Conservation (phyloP, 2,888 invertebrate species). For the Nebria salina region DNA sequence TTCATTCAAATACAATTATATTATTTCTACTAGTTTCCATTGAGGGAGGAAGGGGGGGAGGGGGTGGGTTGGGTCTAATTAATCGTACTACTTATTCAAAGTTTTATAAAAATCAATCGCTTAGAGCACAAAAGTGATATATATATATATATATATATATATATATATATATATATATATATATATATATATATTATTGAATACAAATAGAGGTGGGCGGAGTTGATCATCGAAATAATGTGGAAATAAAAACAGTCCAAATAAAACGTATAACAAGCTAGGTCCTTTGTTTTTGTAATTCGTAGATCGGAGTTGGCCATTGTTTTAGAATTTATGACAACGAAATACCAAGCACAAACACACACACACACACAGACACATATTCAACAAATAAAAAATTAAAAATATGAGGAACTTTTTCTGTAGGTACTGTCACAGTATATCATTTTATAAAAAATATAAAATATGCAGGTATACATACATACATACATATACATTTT, state of each 20-base stretch:
- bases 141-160: conserved; percentile 51
- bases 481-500: conserved; percentile 23
- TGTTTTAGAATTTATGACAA: conserved; percentile 60
- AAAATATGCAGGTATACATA: conserved; percentile 41
- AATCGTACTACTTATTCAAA: too few relatives aligned
- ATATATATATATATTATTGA: neutral
- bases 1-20: neutral
- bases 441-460: conserved; percentile 46
- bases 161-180: neutral
- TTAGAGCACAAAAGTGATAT: conserved; percentile 21
- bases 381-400: conserved; percentile 22
- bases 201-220: too few relatives aligned
- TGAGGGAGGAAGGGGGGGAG: neutral
- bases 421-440: conserved; percentile 38
- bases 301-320: conserved; percentile 58
- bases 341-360: conserved; percentile 11
- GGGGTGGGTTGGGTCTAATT: too few relatives aligned
- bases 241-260: conserved; percentile 57
- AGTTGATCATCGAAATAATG: too few relatives aligned
- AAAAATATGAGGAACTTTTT: conserved; percentile 25
- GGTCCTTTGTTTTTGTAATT: conserved; percentile 58
- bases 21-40: neutral
- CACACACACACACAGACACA: conserved; percentile 11
- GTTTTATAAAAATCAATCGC: too few relatives aligned
- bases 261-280: conserved; percentile 59